Percentiles rank a stretch among this genome's conserved stretches.
phyloP scores from a whole-genome alignment of 2,797 vertebrate species.

The Rhabdomys pumilio region DNA sequence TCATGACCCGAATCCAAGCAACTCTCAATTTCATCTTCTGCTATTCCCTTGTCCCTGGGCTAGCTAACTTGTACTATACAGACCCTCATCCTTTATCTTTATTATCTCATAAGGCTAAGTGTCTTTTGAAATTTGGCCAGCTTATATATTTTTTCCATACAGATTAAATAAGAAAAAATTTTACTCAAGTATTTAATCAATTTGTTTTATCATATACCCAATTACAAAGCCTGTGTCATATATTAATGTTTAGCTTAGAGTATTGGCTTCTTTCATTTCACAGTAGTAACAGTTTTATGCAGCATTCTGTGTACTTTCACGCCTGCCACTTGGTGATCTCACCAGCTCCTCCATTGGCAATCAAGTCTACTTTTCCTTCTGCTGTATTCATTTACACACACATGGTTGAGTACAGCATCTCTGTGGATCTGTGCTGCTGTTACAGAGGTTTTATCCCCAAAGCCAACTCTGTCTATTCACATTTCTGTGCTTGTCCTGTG shows the following conservation, averaged over 20 bases:
- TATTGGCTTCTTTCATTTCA: neutral
- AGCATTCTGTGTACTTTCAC: neutral
- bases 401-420: neutral
- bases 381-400: neutral
- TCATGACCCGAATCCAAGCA: neutral
- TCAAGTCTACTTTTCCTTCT: neutral
- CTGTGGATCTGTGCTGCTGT: neutral
- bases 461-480: neutral
- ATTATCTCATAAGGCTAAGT: neutral
- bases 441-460: neutral
- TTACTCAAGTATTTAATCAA: conserved; percentile 7
- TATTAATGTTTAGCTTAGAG: conserved; percentile 14
- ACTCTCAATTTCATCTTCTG: neutral
- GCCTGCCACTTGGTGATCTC: neutral
- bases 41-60: neutral
- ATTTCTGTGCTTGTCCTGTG: neutral
- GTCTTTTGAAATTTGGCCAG: neutral
- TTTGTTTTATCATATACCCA: neutral
- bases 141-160: neutral
- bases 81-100: conserved; percentile 3
- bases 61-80: neutral
- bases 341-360: neutral
- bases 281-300: neutral
- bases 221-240: neutral
- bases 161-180: neutral